A percentile compares a stretch with the other conserved stretches of the same genome.
Evolutionary conservation across 2,113 vertebrate species (phyloP).

Genomic region (Steatornis caripensis): DNA sequence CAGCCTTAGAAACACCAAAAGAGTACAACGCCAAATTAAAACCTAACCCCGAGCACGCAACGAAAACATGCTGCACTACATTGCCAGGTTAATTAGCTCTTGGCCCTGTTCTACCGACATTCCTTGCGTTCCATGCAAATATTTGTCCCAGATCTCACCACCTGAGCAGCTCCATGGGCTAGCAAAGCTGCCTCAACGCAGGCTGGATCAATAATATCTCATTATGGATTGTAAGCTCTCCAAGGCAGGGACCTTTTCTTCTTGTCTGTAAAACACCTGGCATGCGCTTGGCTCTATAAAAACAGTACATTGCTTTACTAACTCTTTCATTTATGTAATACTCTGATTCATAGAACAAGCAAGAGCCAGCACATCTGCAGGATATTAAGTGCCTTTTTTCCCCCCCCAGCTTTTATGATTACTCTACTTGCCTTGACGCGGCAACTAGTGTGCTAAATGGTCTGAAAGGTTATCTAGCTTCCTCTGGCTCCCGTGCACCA

Average conservation of each 20-base stretch:
- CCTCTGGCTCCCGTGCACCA: background rate
- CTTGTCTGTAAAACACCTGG: background rate
- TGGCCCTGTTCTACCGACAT: background rate
- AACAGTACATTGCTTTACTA: background rate
- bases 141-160: constrained; percentile 36
- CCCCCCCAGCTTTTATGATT: background rate
- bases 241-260: background rate
- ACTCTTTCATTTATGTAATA: background rate
- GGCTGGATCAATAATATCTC: background rate
- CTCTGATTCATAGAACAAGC: background rate
- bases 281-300: background rate
- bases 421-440: background rate
- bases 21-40: background rate
- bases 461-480: background rate
- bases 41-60: background rate
- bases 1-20: background rate
- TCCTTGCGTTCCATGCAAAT: background rate
- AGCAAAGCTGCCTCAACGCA: background rate
- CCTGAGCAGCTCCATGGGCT: background rate
- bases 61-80: background rate
- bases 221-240: background rate
- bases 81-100: constrained; percentile 28
- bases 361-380: constrained; percentile 30
- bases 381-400: background rate
- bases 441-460: background rate